Base-by-base conservation (phyloP, 2,797 vertebrate species). In the Pangasius macronema region DNA sequence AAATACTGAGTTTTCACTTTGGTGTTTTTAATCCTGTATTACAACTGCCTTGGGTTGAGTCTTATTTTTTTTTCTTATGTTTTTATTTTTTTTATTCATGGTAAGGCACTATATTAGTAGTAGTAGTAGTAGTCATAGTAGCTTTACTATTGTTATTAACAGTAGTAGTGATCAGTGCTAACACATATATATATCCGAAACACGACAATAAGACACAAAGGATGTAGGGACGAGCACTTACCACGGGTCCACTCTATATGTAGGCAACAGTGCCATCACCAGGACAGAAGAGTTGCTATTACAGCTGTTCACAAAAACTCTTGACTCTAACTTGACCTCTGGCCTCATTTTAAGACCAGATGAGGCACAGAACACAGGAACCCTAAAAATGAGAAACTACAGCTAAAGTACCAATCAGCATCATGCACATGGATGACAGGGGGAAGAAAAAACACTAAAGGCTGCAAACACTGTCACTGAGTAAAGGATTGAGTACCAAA, bases 241-340 rank as follows among this genome's bases (percentile, higher is more conserved):
- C n/a, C n/a, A n/a, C n/a, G n/a, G n/a, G n/a, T n/a, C n/a, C n/a
- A n/a, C n/a, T n/a, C n/a, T n/a, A n/a, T n/a, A n/a, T n/a, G n/a
- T n/a, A n/a, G 46, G 53, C 61, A 83, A 82, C 42, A 65, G 49
- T 53, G 51, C 84, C 84, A 72, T 86, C 87, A 79, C 70, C 36
- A 86, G 87, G 79, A 57, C 46, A 86, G 22, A 55, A 70, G 3
- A 24, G 67, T 14, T 24, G 77, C 33, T 83, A 51, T 63, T 33
- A 24, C 46, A 49, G 27, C 61, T 67, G 36, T 11, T 27, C n/a
- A 20, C 49, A 55, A 27, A 51, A 30, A 59, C 61, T 18, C n/a
- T 27, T 5, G 53, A 51, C 65, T 46, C 22, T 6, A 63, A 18
- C 20, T 36, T 72, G 73, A 85, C 16, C 83, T 80, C 11, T 51